Conservation (phyloP, 2,888 invertebrate species). For the Venusia cambrica region DNA sequence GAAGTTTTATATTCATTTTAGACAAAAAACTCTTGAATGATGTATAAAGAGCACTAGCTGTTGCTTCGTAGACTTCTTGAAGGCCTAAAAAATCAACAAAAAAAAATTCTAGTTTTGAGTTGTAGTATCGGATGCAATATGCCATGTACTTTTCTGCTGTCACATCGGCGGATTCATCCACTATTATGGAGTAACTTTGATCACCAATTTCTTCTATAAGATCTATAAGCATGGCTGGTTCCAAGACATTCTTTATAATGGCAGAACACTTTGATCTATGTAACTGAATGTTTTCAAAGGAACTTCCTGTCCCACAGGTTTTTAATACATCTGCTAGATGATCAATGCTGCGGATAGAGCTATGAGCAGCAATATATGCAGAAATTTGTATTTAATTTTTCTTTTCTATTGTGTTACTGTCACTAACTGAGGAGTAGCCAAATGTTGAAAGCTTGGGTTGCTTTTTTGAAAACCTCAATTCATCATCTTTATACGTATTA, state of each 20-base stretch:
- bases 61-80: slow-evolving; percentile 7
- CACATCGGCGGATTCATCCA: slow-evolving; percentile 17
- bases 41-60: slow-evolving; percentile 1
- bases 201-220: slow-evolving; percentile 17
- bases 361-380: slow-evolving; percentile 14
- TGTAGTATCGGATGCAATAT: slow-evolving; percentile 16
- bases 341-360: slow-evolving; percentile 17
- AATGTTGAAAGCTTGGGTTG: slow-evolving; percentile 8
- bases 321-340: slow-evolving; percentile 16
- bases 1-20: slow-evolving; percentile 15
- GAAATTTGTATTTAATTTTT: not conserved
- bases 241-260: slow-evolving; percentile 13
- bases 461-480: slow-evolving; percentile 6
- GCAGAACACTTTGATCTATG: slow-evolving; percentile 16
- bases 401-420: slow-evolving; percentile 4
- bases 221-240: slow-evolving; percentile 13
- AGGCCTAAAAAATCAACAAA: slow-evolving; percentile 6
- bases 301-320: slow-evolving; percentile 16
- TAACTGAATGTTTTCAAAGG: slow-evolving; percentile 15
- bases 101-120: slow-evolving; percentile 1
- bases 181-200: slow-evolving; percentile 16
- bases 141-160: slow-evolving; percentile 19
- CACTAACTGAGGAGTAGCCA: slow-evolving; percentile 3
- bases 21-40: slow-evolving; percentile 9
- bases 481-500: slow-evolving; percentile 15